phyloP scores from a whole-genome alignment of 1,140 invertebrate genomes.

The Dendroctonus valens region DNA sequence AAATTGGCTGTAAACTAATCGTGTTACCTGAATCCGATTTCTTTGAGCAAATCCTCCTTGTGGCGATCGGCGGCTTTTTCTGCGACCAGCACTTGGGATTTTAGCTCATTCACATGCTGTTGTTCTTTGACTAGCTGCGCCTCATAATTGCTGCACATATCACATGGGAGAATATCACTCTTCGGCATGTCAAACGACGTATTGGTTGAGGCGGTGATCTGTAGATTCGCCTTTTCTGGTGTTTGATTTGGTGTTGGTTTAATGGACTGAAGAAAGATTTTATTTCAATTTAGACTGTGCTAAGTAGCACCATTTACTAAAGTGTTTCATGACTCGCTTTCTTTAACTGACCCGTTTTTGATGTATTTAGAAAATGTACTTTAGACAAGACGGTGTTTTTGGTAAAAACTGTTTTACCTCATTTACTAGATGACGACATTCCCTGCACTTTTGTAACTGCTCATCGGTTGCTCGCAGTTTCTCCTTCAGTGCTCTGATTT shows the following conservation, averaged over 20 bases:
- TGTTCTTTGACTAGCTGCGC: slow-evolving; percentile 68
- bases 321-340: too few relatives aligned
- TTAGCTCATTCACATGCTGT: slow-evolving; percentile 59
- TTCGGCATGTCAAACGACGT: slow-evolving; percentile 44
- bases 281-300: too few relatives aligned
- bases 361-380: too few relatives aligned
- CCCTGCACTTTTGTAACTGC: slow-evolving; percentile 65
- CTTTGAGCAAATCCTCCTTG: slow-evolving; percentile 64
- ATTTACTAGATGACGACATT: slow-evolving; percentile 41
- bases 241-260: slow-evolving; percentile 16
- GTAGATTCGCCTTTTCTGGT: slow-evolving; percentile 22
- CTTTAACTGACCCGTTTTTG: neutral
- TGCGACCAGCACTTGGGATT: slow-evolving; percentile 57
- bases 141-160: slow-evolving; percentile 75
- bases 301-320: too few relatives aligned
- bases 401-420: neutral
- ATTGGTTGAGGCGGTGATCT: slow-evolving; percentile 39
- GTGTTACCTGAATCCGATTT: slow-evolving; percentile 59
- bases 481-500: slow-evolving; percentile 85
- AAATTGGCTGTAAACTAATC: neutral
- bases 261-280: too few relatives aligned
- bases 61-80: slow-evolving; percentile 61
- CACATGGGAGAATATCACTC: slow-evolving; percentile 53
- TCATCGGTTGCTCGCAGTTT: slow-evolving; percentile 81
- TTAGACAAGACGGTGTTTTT: neutral